Evolutionary conservation across 1,140 invertebrate species (phyloP).

Genomic region (Lithobius niger): DNA sequence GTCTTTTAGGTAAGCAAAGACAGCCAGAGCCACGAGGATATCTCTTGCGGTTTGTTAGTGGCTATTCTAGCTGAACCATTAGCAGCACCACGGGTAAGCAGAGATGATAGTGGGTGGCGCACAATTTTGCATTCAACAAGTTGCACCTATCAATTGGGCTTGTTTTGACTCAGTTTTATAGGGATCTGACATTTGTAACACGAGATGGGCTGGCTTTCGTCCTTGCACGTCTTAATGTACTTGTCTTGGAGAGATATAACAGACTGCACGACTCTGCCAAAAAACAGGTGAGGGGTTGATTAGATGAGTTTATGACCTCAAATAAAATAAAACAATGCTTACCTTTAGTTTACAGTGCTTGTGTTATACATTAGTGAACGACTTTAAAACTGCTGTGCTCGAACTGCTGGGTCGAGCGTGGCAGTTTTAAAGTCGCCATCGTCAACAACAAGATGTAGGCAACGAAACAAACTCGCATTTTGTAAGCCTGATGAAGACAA

Average conservation of each 20-base stretch:
- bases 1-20: constrained; percentile 51
- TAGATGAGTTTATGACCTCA: too few relatives aligned
- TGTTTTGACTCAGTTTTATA: constrained; percentile 48
- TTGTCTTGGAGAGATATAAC: constrained; percentile 78
- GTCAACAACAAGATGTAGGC: too few relatives aligned
- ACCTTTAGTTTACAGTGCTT: neutral
- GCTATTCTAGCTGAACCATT: constrained; percentile 76
- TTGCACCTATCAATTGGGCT: neutral
- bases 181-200: constrained; percentile 76
- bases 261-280: constrained; percentile 65
- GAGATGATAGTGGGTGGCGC: neutral
- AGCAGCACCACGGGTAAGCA: constrained; percentile 52
- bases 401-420: neutral
- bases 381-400: neutral
- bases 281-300: constrained; percentile 41
- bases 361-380: constrained; percentile 7
- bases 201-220: constrained; percentile 75
- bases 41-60: constrained; percentile 76
- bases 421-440: neutral
- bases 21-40: constrained; percentile 71
- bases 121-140: neutral
- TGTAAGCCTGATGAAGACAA: too few relatives aligned
- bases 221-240: constrained; percentile 58
- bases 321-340: too few relatives aligned
- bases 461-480: too few relatives aligned